These are phyloP conservation scores for Cerastoderma edule DNA, from an alignment of 2,888 invertebrate species.

Conservation along the genomic window DNA sequence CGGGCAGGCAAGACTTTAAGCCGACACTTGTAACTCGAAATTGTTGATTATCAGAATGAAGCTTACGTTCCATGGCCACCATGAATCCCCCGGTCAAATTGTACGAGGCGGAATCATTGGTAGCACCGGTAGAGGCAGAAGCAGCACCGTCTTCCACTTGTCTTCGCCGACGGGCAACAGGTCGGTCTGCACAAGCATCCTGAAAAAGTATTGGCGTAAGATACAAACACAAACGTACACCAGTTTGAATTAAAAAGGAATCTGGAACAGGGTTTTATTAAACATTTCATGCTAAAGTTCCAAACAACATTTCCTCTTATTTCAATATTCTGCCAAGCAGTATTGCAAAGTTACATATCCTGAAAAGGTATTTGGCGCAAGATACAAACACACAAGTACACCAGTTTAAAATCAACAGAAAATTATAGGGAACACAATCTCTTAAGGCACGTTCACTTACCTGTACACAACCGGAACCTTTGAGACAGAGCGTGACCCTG, in stretches of 20 bases:
- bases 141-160: conserved; percentile 2
- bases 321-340: too few species aligned
- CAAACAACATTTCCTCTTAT: background rate
- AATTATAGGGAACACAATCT: too few species aligned
- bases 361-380: too few species aligned
- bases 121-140: background rate
- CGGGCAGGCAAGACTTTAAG: background rate
- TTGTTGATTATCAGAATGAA: background rate
- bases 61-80: background rate
- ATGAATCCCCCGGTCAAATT: conserved; percentile 1
- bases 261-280: background rate
- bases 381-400: too few species aligned
- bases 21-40: background rate
- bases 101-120: background rate
- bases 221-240: background rate
- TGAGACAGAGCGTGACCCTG: background rate
- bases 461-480: conserved; percentile 1
- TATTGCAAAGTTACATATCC: too few species aligned
- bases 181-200: background rate
- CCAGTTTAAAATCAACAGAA: too few species aligned
- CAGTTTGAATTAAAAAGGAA: background rate
- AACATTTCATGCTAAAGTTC: background rate
- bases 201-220: background rate
- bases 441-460: too few species aligned
- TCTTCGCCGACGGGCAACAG: conserved; percentile 7